These are phyloP conservation scores for Monochamus alternatus DNA, from an alignment of 2,888 invertebrate species.

Conservation along the genomic window DNA sequence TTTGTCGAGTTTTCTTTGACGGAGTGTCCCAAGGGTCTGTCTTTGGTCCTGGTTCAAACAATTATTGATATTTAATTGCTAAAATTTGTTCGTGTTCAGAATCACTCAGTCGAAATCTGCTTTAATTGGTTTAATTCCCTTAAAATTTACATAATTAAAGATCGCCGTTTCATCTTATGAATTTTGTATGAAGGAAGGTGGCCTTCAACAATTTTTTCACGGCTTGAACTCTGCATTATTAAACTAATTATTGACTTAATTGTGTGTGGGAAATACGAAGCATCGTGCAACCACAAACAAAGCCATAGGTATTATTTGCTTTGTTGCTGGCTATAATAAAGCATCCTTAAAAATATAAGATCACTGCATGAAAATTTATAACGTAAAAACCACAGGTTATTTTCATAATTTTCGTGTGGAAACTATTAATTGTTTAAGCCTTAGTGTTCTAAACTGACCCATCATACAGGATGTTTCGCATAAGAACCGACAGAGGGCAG, in stretches of 20 bases:
- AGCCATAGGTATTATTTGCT: not conserved
- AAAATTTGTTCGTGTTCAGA: not conserved
- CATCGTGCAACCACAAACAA: not conserved
- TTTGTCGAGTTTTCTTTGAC: not conserved
- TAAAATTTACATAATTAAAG: too few relatives aligned
- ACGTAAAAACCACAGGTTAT: too few relatives aligned
- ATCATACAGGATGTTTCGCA: too few relatives aligned
- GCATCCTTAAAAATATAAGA: not conserved
- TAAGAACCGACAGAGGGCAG: too few relatives aligned
- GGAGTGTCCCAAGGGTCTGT: conserved; percentile 4
- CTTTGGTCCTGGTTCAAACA: not conserved
- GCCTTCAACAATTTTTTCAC: not conserved
- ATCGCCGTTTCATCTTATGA: too few relatives aligned
- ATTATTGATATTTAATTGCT: too few relatives aligned
- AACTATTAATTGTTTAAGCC: too few relatives aligned
- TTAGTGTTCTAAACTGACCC: too few relatives aligned
- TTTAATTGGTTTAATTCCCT: not conserved
- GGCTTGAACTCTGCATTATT: not conserved
- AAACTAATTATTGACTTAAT: not conserved
- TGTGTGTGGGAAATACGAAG: not conserved
- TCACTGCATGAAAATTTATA: not conserved
- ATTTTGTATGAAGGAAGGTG: too few relatives aligned
- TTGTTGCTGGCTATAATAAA: too few relatives aligned
- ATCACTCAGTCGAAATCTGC: not conserved
- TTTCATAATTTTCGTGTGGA: too few relatives aligned